Evolutionary conservation across 1,140 invertebrate genomes (phyloP), one percentile per base, ranked within the genome.

Genomic region (Drosophila mojavensis): DNA sequence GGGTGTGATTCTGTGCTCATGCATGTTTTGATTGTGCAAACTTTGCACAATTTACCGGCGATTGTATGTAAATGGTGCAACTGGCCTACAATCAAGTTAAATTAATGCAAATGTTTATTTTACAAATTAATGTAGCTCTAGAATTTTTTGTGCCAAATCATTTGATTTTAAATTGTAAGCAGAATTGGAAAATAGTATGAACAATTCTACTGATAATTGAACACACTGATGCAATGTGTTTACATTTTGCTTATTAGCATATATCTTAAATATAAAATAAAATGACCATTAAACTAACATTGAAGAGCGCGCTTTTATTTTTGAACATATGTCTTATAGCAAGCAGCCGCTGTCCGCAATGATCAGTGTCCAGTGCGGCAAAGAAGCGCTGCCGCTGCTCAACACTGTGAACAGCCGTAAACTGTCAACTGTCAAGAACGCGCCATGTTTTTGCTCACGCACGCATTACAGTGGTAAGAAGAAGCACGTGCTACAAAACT

Each of bases 361-460:
- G 54, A 4, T 4, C 17, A 17, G 17, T 17, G 17, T 17, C 17
- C n/a, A 62, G 45, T 28, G 7, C 30, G 50, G 20, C 30, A 13
- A 36, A 26, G 17, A 26, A 20, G 56, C 33, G 43, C 51, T 74
- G 59, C 45, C 56, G 36, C 72, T 75, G 45, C 36, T 30, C 66
- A 70, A 59, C 67, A 64, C 72, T 70, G 13, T 70, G 13, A 28
- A 59, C 53, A 45, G 58, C 58, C 39, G 54, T 48, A 28, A 54
- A 51, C 45, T 69, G 72, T 75, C 67, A 75, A 75, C 72, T 75
- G 66, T 75, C 66, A 75, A 71, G 47, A 54, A 63, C 67, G 66
- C 72, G 72, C 72, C 72, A 75, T 75, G 59, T 70, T 75, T 75
- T 75, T 64, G 72, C 72, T 75, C 66, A 63, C 59, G 72, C 72